Conservation (phyloP, 2,113 vertebrate species). For the Mormoops blainvillei region DNA sequence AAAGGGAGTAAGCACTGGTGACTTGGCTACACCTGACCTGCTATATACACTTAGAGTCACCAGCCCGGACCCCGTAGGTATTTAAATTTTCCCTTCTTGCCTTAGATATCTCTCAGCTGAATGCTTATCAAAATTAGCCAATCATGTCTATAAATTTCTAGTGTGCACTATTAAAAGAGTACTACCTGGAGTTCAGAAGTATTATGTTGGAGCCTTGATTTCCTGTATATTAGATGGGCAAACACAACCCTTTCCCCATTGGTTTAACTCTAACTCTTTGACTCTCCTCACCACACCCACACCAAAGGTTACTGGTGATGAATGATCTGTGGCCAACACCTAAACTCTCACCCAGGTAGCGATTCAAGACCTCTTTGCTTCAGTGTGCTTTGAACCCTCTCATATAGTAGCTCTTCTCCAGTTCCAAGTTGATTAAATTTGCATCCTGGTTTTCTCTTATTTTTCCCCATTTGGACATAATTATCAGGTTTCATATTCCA, state of each 20-base stretch:
- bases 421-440: background rate
- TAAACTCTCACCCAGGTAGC: background rate
- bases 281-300: background rate
- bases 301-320: background rate
- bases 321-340: background rate
- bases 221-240: background rate
- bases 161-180: background rate
- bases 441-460: background rate
- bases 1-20: background rate
- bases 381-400: background rate
- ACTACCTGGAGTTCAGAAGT: background rate
- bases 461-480: constrained; percentile 10
- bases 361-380: background rate
- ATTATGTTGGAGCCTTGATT: background rate
- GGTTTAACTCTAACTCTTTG: background rate
- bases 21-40: background rate
- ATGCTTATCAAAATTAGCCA: background rate
- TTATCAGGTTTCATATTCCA: background rate
- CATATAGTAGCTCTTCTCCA: background rate
- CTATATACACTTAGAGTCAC: background rate
- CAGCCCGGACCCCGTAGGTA: background rate
- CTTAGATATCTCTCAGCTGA: background rate
- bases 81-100: background rate
- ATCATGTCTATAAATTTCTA: background rate
- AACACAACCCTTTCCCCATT: background rate